A percentile compares a stretch with the other conserved stretches of the same genome.
Evolutionary conservation across 2,113 vertebrate genomes (phyloP).

Genomic region (Lynx canadensis): DNA sequence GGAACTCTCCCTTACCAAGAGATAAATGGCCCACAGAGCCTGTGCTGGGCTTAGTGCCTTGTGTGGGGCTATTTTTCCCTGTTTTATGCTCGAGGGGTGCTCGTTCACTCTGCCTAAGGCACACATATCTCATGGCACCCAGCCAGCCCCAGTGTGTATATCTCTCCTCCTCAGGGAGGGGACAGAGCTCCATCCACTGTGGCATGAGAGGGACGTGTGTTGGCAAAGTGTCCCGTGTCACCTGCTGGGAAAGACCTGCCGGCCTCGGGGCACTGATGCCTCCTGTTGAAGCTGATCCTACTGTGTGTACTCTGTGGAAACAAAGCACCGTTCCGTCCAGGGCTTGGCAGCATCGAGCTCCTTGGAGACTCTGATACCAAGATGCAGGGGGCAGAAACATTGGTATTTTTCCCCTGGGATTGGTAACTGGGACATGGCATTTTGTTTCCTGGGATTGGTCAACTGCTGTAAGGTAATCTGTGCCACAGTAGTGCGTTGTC

Average conservation of each 20-base stretch:
- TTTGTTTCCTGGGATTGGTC: not conserved
- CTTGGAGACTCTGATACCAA: not conserved
- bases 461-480: not conserved
- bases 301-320: not conserved
- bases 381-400: too few relatives aligned
- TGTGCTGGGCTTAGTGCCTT: not conserved
- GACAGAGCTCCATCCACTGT: not conserved
- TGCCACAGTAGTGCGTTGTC: not conserved
- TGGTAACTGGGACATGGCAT: not conserved
- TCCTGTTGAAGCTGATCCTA: not conserved
- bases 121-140: not conserved
- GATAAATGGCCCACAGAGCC: not conserved
- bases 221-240: not conserved
- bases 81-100: not conserved
- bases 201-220: not conserved
- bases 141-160: not conserved
- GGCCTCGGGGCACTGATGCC: not conserved
- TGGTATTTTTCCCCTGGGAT: not conserved
- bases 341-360: not conserved
- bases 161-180: not conserved
- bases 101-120: not conserved
- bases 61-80: not conserved
- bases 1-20: not conserved
- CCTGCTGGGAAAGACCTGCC: not conserved
- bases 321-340: not conserved